A percentile compares a stretch with the other conserved stretches of the same genome.
phyloP scores from a whole-genome alignment of 2,113 vertebrate genomes.

The Embiotoca jacksoni region DNA sequence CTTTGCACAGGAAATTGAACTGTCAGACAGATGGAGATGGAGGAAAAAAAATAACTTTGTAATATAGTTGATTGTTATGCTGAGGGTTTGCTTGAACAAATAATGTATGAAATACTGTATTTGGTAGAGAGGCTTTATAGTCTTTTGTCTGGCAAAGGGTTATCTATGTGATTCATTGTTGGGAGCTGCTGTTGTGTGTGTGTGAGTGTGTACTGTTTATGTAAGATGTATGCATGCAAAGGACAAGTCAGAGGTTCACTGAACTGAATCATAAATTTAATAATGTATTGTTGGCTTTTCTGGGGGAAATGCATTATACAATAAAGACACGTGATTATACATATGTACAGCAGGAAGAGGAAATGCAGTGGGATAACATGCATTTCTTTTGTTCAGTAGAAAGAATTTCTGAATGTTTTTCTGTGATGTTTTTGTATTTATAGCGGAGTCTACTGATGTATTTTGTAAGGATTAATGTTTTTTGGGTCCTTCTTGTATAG shows the following conservation, averaged over 20 bases:
- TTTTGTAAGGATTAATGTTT: too few relatives aligned
- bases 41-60: constrained; percentile 45
- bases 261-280: neutral
- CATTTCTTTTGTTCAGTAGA: neutral
- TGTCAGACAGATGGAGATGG: constrained; percentile 68
- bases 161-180: constrained; percentile 29
- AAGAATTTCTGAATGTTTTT: neutral
- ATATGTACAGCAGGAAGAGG: neutral
- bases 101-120: constrained; percentile 41
- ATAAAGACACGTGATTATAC: neutral
- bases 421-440: too few relatives aligned
- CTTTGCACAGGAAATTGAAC: constrained; percentile 75
- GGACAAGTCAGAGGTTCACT: neutral
- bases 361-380: neutral
- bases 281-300: neutral
- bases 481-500: too few relatives aligned
- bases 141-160: neutral
- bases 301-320: neutral
- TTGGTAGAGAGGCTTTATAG: neutral
- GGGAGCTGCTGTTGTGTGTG: neutral
- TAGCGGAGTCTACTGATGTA: too few relatives aligned
- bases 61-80: constrained; percentile 55
- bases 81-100: constrained; percentile 62
- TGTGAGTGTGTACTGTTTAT: neutral
- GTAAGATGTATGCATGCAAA: neutral